Percentiles rank a stretch among this genome's conserved stretches.
Conservation (phyloP, 2,797 vertebrate genomes). For the Gadopsis marmoratus region DNA sequence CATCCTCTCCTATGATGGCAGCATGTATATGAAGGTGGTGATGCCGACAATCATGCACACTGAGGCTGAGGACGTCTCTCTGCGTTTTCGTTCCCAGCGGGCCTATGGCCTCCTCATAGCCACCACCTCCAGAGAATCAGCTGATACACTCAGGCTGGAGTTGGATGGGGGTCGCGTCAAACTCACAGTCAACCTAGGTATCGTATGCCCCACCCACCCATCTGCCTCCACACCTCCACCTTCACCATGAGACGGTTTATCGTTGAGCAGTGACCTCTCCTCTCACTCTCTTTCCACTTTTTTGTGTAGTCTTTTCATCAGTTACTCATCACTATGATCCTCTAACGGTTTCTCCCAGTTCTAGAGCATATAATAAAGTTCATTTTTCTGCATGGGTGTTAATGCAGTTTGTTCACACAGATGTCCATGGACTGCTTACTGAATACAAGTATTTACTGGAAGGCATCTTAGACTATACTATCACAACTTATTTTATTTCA, state of each 20-base stretch:
- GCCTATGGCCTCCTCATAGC: slow-evolving; percentile 97
- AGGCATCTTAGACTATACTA: slow-evolving; percentile 53
- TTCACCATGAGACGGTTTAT: slow-evolving; percentile 47
- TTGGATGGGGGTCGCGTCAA: slow-evolving; percentile 96
- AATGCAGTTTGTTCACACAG: slow-evolving; percentile 51
- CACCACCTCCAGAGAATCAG: slow-evolving; percentile 95
- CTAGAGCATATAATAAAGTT: slow-evolving; percentile 12
- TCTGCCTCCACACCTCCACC: slow-evolving; percentile 50
- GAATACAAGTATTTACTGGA: slow-evolving; percentile 12
- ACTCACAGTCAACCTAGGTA: slow-evolving; percentile 99
- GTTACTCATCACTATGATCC: slow-evolving; percentile 43
- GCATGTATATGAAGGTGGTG: slow-evolving; percentile 99
- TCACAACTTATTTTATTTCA: slow-evolving; percentile 71
- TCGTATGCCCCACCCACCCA: slow-evolving; percentile 84
- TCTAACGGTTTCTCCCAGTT: slow-evolving; percentile 26
- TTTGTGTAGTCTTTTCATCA: slow-evolving; percentile 50
- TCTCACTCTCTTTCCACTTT: slow-evolving; percentile 54
- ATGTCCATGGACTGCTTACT: slow-evolving; percentile 36
- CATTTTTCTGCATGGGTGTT: slow-evolving; percentile 77
- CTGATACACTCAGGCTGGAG: slow-evolving; percentile 95
- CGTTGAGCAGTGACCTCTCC: slow-evolving; percentile 50
- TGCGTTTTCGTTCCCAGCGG: slow-evolving; percentile 97
- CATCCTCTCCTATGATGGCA: slow-evolving; percentile 97
- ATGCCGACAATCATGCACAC: slow-evolving; percentile 99
- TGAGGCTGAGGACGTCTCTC: slow-evolving; percentile 96